Base-by-base conservation (phyloP, 2,113 vertebrate genomes). In the Anarhynchus alexandrinus region DNA sequence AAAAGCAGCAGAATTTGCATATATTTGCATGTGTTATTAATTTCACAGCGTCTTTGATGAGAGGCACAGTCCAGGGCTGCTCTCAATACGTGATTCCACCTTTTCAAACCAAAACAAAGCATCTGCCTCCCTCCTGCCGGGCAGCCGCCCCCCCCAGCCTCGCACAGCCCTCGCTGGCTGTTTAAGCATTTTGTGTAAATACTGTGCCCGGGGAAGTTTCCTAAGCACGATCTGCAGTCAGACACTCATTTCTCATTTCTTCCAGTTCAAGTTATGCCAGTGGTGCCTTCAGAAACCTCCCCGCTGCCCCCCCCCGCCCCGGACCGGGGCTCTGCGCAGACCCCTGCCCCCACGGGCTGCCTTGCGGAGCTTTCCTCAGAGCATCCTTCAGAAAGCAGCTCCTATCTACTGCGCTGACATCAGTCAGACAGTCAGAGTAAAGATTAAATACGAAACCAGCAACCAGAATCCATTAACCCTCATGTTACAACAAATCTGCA, bases 1-100 rank as follows among this genome's bases (percentile, higher is more conserved):
- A 95, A 97, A 96, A 52, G 66, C 38, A 57, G 64, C 0, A 3
- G 17, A 45, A 94, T 97, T 95, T 95, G 91, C 97, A 97, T 97
- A 26, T 4, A 95, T 96, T 96, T 96, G 78, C 96, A 96, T 93
- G 73, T 4, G 54, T 77, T 95, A 83, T 74, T 94, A 66, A 76
- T 88, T 95, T 86, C 86, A 62, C 59, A 18, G 73, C 59, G 81
- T 51, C 81, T 97, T 85, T 96, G 89, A 87, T 94, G 89, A 87
- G 54, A 19, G 2, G 2, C 72, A 8, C 62, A 69, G 93, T 43
- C 89, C 93, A 72, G 91, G 59, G 54, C 12, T 51, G 58, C 45
- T 94, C 86, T 83, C 69, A 26, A 6, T 43, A 27, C 0, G 0
- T 3, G 40, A 69, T 69, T 82, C 36, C 29, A 85, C 57, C 78